Conservation (phyloP, 92 coral and sea anemone genomes). For the Diadumene lineata region DNA sequence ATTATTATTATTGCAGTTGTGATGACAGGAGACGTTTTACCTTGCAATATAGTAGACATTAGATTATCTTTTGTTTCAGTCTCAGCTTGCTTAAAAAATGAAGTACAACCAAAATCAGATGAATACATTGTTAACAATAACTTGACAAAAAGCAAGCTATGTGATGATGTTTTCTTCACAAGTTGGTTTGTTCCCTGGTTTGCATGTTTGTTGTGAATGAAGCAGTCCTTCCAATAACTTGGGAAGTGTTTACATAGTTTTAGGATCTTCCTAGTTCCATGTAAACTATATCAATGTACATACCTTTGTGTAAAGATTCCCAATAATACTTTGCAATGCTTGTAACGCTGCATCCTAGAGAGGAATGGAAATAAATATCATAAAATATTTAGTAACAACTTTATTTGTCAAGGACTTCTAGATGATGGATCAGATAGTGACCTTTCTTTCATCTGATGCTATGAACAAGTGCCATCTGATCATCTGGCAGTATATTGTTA, state of each 20-base stretch:
- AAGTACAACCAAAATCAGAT: neutral
- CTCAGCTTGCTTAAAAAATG: slow-evolving; percentile 15
- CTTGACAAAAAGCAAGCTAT: neutral
- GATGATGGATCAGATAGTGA: too few relatives aligned
- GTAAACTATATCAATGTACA: neutral
- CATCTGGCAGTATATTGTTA: too few relatives aligned
- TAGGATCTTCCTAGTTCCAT: too few relatives aligned
- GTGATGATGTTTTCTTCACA: neutral
- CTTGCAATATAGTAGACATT: slow-evolving; percentile 10
- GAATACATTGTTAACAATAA: neutral
- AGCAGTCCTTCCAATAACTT: too few relatives aligned
- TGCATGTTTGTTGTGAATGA: too few relatives aligned
- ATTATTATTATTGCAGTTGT: neutral
- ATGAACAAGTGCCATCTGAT: too few relatives aligned
- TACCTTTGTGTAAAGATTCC: slow-evolving; percentile 66
- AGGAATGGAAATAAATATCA: neutral
- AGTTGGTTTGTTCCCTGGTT: too few relatives aligned
- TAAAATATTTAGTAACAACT: neutral
- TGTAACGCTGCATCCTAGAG: slow-evolving; percentile 71
- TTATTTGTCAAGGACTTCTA: too few relatives aligned
- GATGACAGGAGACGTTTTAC: neutral
- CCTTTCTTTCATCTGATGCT: too few relatives aligned
- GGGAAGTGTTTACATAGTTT: too few relatives aligned
- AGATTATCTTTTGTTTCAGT: slow-evolving; percentile 20
- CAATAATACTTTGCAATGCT: slow-evolving; percentile 67